These are phyloP conservation scores for Chloroclystis v-ata DNA, from an alignment of 2,888 invertebrate species.

Conservation along the genomic window DNA sequence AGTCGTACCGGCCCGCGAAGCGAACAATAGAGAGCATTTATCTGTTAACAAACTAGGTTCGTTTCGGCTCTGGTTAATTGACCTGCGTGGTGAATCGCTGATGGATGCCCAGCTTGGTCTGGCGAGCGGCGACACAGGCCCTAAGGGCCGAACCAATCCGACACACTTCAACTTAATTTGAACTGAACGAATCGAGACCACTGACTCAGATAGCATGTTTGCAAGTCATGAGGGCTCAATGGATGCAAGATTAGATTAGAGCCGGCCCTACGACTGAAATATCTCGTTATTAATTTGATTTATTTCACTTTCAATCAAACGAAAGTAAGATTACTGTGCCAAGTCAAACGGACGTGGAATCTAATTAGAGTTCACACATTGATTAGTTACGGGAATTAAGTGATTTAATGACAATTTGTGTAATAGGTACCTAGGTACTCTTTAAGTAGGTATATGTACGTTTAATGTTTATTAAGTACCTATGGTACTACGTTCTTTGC, in stretches of 20 bases:
- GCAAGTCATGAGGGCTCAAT: constrained; percentile 28
- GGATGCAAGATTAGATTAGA: constrained; percentile 17
- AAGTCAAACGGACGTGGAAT: constrained; percentile 4
- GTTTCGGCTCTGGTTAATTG: constrained; percentile 60
- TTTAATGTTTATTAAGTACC: too few relatives aligned
- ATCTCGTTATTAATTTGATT: constrained; percentile 19
- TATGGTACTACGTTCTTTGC: too few relatives aligned
- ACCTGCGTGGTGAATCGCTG: constrained; percentile 63
- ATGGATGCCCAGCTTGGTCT: constrained; percentile 53
- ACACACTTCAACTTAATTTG: constrained; percentile 52
- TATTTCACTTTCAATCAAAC: constrained; percentile 20
- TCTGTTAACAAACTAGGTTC: constrained; percentile 44
- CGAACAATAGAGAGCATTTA: constrained; percentile 44
- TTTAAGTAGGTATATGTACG: too few relatives aligned
- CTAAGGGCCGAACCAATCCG: constrained; percentile 47
- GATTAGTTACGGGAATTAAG: constrained; percentile 4
- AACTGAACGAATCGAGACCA: constrained; percentile 46
- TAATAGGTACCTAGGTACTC: too few relatives aligned
- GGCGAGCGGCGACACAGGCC: constrained; percentile 40
- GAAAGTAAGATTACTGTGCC: constrained; percentile 9
- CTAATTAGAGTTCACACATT: constrained; percentile 4
- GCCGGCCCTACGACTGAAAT: constrained; percentile 20
- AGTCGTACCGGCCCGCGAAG: constrained; percentile 36
- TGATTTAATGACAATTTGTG: constrained; percentile 6
- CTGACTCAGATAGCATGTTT: constrained; percentile 35